phyloP scores from a whole-genome alignment of 1,140 invertebrate species.

The Diprion similis region DNA sequence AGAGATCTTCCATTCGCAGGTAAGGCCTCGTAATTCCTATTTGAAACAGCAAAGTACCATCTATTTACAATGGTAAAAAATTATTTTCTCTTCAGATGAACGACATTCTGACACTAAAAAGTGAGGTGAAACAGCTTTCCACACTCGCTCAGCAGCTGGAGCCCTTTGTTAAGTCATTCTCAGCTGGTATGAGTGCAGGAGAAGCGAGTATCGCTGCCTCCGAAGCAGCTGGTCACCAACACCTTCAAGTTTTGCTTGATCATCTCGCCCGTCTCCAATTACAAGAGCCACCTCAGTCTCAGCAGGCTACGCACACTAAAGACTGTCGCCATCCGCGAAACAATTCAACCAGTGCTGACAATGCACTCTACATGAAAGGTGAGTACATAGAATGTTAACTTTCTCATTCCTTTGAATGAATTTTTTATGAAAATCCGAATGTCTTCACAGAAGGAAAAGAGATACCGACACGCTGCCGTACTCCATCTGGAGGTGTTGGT shows the following conservation, averaged over 20 bases:
- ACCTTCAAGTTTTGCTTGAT: slow-evolving; percentile 65
- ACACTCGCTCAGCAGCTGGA: slow-evolving; percentile 69
- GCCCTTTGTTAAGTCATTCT: slow-evolving; percentile 69
- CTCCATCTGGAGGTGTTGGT: slow-evolving; percentile 49
- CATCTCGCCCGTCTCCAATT: slow-evolving; percentile 63
- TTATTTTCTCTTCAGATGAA: slow-evolving; percentile 64
- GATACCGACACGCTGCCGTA: slow-evolving; percentile 52
- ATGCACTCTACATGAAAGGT: slow-evolving; percentile 60
- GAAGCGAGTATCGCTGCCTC: slow-evolving; percentile 50
- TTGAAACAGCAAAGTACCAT: not conserved
- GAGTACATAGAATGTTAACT: slow-evolving; percentile 5
- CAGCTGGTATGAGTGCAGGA: slow-evolving; percentile 51
- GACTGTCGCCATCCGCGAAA: slow-evolving; percentile 52
- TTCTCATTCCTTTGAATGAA: no score
- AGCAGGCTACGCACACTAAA: slow-evolving; percentile 47
- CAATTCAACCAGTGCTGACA: slow-evolving; percentile 50
- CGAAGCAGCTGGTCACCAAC: slow-evolving; percentile 55
- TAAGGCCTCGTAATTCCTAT: slow-evolving; percentile 35
- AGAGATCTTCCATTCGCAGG: slow-evolving; percentile 72
- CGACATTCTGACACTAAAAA: slow-evolving; percentile 69
- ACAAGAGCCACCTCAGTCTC: slow-evolving; percentile 50
- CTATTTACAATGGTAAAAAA: not conserved
- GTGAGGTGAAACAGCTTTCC: slow-evolving; percentile 73
- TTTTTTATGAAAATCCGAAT: not conserved
- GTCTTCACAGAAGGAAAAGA: slow-evolving; percentile 50